Percentiles rank a stretch among this genome's conserved stretches.
These are phyloP conservation scores for Dermatemys mawii DNA, from an alignment of 2,113 vertebrate genomes.

Conservation along the genomic window DNA sequence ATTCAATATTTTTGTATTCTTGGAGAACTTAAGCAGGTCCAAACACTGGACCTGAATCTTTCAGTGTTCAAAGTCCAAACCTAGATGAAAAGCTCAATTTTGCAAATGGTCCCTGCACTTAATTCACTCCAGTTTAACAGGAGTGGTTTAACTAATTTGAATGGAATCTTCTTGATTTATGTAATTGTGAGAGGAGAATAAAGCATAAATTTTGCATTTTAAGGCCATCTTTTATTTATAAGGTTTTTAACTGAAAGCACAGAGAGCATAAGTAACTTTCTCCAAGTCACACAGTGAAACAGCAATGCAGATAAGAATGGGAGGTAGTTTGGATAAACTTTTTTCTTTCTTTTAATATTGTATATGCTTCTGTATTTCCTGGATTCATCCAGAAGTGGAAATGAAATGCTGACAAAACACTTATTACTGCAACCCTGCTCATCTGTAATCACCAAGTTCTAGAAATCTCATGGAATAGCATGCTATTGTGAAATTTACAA, in stretches of 20 bases:
- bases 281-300: not conserved
- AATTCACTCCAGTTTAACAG: not conserved
- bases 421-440: not conserved
- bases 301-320: not conserved
- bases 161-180: not conserved
- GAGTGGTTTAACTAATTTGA: accelerated
- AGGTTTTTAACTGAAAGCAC: not conserved
- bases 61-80: not conserved
- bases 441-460: not conserved
- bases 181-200: not conserved
- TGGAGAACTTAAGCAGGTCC: not conserved
- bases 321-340: not conserved
- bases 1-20: not conserved
- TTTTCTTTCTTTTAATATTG: not conserved
- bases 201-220: not conserved
- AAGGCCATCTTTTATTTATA: not conserved
- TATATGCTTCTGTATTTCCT: not conserved
- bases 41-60: not conserved
- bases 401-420: not conserved
- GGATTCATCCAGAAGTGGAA: not conserved
- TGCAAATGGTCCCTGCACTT: not conserved
- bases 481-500: not conserved
- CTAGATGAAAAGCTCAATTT: not conserved
- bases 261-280: not conserved
- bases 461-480: not conserved